phyloP scores from a whole-genome alignment of 2,888 invertebrate genomes.

The Agriotes lineatus region DNA sequence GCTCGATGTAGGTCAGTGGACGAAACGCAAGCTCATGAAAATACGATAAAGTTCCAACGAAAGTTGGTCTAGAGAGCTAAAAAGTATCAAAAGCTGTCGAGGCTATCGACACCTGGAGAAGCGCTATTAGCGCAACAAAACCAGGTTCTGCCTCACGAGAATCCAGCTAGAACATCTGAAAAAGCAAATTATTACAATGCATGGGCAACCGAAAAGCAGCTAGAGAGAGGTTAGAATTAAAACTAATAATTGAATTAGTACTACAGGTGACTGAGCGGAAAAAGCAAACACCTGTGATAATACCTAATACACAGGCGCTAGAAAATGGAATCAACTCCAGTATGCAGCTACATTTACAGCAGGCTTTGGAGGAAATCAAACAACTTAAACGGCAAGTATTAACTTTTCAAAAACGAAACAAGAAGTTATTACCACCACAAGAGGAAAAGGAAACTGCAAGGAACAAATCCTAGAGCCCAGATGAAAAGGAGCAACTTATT shows the following conservation, averaged over 20 bases:
- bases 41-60: no score
- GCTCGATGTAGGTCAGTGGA: no score
- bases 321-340: not conserved
- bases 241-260: no score
- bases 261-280: no score
- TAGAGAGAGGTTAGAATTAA: not conserved
- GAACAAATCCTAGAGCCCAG: no score
- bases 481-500: not conserved
- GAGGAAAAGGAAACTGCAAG: conserved; percentile 19
- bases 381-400: not conserved
- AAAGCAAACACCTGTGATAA: no score
- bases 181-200: not conserved
- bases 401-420: not conserved
- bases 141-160: not conserved
- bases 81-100: no score
- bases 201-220: not conserved
- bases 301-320: no score
- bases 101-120: not conserved
- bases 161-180: not conserved
- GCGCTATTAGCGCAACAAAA: not conserved
- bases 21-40: no score
- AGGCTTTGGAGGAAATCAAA: not conserved
- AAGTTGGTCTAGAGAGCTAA: no score
- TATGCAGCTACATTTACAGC: not conserved
- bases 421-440: not conserved